Evolutionary conservation across 1,140 invertebrate species (phyloP).

Genomic region (Acyrthosiphon pisum): DNA sequence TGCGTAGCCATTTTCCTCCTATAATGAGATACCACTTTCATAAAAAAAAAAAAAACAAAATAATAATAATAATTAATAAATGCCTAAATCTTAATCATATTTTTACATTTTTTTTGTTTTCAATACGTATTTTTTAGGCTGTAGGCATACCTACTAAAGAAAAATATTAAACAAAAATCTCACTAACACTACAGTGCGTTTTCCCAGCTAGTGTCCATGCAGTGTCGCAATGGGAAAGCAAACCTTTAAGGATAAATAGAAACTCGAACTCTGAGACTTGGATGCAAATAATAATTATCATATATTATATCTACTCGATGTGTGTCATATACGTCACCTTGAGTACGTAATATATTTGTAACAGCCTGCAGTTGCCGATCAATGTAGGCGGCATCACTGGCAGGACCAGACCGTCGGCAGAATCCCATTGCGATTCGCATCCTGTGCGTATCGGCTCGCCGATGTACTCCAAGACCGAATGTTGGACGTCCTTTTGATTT

Average conservation of each 20-base stretch:
- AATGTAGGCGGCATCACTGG: constrained; percentile 83
- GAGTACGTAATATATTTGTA: constrained; percentile 82
- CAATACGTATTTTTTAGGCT: no score
- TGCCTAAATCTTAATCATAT: no score
- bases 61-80: no score
- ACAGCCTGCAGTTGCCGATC: constrained; percentile 76
- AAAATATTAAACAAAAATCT: neutral
- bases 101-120: no score
- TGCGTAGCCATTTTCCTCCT: no score
- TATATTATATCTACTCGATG: neutral
- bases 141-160: neutral
- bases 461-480: constrained; percentile 77
- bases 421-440: constrained; percentile 72
- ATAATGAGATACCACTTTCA: no score
- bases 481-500: constrained; percentile 71
- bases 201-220: neutral
- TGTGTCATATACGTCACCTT: constrained; percentile 67
- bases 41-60: no score
- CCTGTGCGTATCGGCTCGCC: constrained; percentile 72
- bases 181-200: neutral
- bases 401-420: constrained; percentile 73
- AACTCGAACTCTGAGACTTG: neutral
- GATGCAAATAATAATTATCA: neutral
- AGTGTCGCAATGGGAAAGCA: neutral
- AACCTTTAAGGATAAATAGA: neutral